Evolutionary conservation across 2,797 vertebrate genomes (phyloP).

Genomic region (Tolypeutes matacus): DNA sequence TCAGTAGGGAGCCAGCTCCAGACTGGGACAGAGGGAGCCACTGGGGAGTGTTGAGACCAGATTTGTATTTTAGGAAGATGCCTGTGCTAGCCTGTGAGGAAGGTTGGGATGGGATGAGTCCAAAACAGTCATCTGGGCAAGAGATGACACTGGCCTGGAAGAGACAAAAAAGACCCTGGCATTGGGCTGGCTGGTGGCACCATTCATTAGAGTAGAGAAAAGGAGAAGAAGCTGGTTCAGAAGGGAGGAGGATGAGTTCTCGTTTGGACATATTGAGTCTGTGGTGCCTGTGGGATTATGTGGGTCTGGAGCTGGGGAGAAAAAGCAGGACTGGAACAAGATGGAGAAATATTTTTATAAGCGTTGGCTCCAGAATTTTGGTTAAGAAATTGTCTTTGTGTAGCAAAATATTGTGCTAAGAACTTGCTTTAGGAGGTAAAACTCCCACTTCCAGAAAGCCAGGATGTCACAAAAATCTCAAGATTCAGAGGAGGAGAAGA

Average conservation of each 20-base stretch:
- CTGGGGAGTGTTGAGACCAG: background rate
- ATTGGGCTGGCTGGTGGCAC: too few relatives aligned
- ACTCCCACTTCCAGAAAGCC: background rate
- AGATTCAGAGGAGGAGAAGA: background rate
- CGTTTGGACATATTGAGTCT: too few relatives aligned
- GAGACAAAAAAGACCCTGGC: background rate
- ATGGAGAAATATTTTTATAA: background rate
- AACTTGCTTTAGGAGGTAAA: background rate
- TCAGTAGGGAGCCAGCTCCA: background rate
- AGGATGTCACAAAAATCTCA: background rate
- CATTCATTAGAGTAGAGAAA: background rate
- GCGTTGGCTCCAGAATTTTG: background rate
- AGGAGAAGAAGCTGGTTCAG: background rate
- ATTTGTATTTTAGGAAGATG: background rate
- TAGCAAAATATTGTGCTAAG: constrained; percentile 16
- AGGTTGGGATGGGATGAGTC: background rate
- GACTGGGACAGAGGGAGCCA: background rate
- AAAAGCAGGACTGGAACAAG: background rate
- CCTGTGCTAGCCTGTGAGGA: background rate
- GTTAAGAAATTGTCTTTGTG: constrained; percentile 41
- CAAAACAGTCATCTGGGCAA: background rate
- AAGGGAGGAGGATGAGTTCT: background rate
- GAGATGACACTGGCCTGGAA: background rate
- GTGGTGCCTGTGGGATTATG: background rate
- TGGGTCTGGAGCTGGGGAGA: background rate